Percentiles rank a stretch among this genome's conserved stretches.
phyloP scores from a whole-genome alignment of 2,113 vertebrate genomes.

The Megaptera novaeangliae region DNA sequence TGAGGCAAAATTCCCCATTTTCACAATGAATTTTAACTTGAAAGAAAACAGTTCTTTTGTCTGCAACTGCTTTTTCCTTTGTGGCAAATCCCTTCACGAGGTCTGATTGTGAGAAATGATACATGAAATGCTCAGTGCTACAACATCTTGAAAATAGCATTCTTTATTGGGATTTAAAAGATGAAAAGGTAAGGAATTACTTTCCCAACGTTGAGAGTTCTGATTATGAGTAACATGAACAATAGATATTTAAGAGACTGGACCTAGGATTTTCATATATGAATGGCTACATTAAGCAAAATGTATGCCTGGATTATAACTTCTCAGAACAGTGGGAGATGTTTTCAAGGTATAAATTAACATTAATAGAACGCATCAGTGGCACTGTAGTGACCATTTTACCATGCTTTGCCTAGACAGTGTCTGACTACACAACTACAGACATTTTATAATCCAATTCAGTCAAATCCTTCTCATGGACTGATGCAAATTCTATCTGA shows the following conservation, averaged over 20 bases:
- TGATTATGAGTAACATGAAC: not conserved
- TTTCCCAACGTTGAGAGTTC: not conserved
- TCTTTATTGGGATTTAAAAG: not conserved
- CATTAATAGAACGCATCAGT: not conserved
- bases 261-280: not conserved
- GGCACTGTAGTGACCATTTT: not conserved
- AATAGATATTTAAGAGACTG: not conserved
- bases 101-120: not conserved
- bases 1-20: conserved; percentile 36
- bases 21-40: conserved; percentile 41
- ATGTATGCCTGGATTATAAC: not conserved
- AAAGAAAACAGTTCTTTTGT: conserved; percentile 27
- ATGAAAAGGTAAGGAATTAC: not conserved
- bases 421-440: not conserved
- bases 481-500: not conserved
- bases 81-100: not conserved
- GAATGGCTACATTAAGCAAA: not conserved
- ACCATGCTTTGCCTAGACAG: not conserved
- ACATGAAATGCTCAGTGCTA: not conserved
- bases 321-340: not conserved
- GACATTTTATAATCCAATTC: not conserved
- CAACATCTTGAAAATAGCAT: not conserved
- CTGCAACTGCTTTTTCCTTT: conserved; percentile 24
- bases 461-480: not conserved
- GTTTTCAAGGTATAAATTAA: not conserved